Evolutionary conservation across 1,140 invertebrate genomes (phyloP).

Genomic region (Lethocerus indicus): DNA sequence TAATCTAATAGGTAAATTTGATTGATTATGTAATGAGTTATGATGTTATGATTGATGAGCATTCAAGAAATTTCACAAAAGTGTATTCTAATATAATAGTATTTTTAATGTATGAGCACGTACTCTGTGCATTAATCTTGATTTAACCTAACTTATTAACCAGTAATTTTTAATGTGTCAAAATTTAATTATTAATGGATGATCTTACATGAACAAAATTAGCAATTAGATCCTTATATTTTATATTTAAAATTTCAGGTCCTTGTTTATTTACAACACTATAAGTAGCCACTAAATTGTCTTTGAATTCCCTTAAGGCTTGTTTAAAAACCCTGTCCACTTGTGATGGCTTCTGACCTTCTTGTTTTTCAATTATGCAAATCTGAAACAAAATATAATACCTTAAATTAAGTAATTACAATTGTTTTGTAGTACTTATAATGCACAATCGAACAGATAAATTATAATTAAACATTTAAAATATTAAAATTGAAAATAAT

Average conservation of each 20-base stretch:
- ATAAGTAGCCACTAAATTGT: constrained; percentile 76
- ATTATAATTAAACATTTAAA: no score
- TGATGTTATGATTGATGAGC: no score
- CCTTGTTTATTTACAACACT: constrained; percentile 61
- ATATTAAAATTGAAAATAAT: no score
- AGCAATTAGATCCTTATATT: constrained; percentile 79
- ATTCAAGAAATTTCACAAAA: neutral
- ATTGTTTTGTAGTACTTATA: neutral
- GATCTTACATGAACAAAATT: constrained; percentile 59
- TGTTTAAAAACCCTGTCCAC: constrained; percentile 86
- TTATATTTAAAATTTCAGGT: constrained; percentile 47
- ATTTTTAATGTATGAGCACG: no score
- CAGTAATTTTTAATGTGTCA: no score
- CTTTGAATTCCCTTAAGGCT: constrained; percentile 76
- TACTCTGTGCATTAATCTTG: no score
- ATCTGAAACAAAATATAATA: constrained; percentile 29
- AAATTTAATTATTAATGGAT: no score
- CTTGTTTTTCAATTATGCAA: constrained; percentile 53
- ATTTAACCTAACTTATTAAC: no score
- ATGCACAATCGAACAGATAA: no score
- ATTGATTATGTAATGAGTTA: no score
- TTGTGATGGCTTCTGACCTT: constrained; percentile 52
- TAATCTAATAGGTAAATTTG: no score
- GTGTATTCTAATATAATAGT: neutral
- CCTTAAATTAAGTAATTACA: neutral